Base-by-base conservation (phyloP, 2,113 vertebrate genomes). In the Arenaria interpres region DNA sequence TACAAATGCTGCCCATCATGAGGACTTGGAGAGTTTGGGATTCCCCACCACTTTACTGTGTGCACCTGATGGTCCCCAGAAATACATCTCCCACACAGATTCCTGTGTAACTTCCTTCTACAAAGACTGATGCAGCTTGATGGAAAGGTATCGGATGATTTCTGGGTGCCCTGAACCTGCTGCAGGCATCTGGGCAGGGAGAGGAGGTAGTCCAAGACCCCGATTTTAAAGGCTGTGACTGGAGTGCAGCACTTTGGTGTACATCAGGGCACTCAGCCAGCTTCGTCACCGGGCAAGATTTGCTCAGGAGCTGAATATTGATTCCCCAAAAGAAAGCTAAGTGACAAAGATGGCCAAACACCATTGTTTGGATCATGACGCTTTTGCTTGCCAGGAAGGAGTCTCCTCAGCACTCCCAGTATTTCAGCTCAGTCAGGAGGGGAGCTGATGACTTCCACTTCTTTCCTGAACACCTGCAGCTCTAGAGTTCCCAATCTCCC, bases 201-300 rank as follows among this genome's bases (percentile, higher is more conserved):
- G 45, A 20, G 45, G 20, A 45, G 45, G 45, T 45, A 45, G 45
- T 24, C 41, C 28, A 56, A 50, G 67, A 63, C 5, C 35, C 14
- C 3, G 0, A 14, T 37, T 81, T 80, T 60, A 69, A 80, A 27
- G 37, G 35, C 30, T 24, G 19, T 0, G 0, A 57, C 15, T 19
- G 9, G 23, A 71, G 25, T 9, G 13, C 37, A 79, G 22, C 14
- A 22, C 41, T 62, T 88, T 6, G 10, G 20, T 28, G 17, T 20
- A 12, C 41, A 30, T 43, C 39, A 82, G 51, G 56, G 63, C 30
- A 41, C n/a, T 43, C n/a, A 54, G 57, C 21, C 64, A 72, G 13
- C 77, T 62, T 41, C 59, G 60, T 37, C 16, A 16, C 59, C 33
- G 48, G 39, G 30, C 13, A 46, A 76, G 82, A 66, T 66, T 71